Base-by-base conservation (phyloP, 2,113 vertebrate species). In the Hydrochoerus hydrochaeris region DNA sequence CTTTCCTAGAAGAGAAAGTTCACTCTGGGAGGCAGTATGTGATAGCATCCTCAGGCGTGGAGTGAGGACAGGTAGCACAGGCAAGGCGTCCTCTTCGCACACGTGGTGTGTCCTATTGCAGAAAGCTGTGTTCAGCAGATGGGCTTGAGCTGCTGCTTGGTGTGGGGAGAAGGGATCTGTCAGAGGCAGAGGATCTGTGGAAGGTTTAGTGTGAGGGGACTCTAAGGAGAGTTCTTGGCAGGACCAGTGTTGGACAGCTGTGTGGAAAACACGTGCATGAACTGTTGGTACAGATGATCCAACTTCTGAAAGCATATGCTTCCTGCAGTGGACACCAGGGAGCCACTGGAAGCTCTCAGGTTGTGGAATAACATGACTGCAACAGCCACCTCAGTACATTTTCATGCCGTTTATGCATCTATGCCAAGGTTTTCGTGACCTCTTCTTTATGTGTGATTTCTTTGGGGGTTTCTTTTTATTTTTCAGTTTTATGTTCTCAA, bases 401-500 rank as follows among this genome's bases (percentile, higher is more conserved):
- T 77, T 41, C 73, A 12, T 24, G 38, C 12, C 26, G 52, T 86
- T 89, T 67, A 10, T 81, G 28, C 17, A 22, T 46, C 73, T 94
- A 1, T 63, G 41, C 69, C 44, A 32, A 16, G 32, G 35, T 88
- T 95, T 30, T 41, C 60, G n/a, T 75, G 22, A 41, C 13, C 17
- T 87, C 57, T 80, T 92, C 17, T 92, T 0, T 46, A 4, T 82
- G 38, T 88, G 26, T 82, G 82, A 88, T 58, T 84, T 86, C 77
- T 73, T 60, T 71, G 32, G n/a, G 0, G 26, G 49, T 94, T 96
- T 84, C 19, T 90, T 92, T 91, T 96, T 57, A 83, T 71, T 54
- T 95, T 92, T 52, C 22, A 44, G 7, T 83, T 63, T 93, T 77
- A 67, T 85, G 54, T 92, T 91, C 87, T 95, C 54, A 90, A 35